Percentiles rank a stretch among this genome's conserved stretches.
These are phyloP conservation scores for Plebejus anna DNA, from an alignment of 2,888 invertebrate species.

Conservation along the genomic window DNA sequence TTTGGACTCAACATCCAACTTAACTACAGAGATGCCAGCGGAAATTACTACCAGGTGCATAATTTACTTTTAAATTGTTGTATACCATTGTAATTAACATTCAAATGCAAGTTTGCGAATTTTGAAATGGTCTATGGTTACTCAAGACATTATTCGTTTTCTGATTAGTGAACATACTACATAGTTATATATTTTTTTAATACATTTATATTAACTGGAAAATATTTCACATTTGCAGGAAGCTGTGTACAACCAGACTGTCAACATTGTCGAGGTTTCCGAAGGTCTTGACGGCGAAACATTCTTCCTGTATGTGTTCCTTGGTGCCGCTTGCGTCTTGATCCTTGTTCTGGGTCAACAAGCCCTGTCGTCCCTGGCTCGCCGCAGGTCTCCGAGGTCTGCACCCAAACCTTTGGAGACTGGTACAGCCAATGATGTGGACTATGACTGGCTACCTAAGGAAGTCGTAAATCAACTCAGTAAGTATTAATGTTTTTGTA, in stretches of 20 bases:
- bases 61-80: background rate
- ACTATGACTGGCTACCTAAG: slow-evolving; percentile 98
- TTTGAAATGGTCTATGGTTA: background rate
- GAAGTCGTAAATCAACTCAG: slow-evolving; percentile 91
- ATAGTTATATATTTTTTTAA: background rate
- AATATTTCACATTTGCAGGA: slow-evolving; percentile 75
- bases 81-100: background rate
- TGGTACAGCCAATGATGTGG: slow-evolving; percentile 95
- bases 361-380: slow-evolving; percentile 90
- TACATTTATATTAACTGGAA: background rate
- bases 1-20: slow-evolving; percentile 97
- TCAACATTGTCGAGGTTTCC: slow-evolving; percentile 96
- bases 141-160: background rate
- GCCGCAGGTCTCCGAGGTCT: slow-evolving; percentile 81
- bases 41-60: slow-evolving; percentile 79
- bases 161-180: background rate
- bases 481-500: slow-evolving; percentile 74
- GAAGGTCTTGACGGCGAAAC: slow-evolving; percentile 99
- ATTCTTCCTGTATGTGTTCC: slow-evolving; percentile 97
- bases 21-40: slow-evolving; percentile 90
- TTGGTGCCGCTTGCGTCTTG: slow-evolving; percentile 93
- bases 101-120: background rate
- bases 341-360: slow-evolving; percentile 94
- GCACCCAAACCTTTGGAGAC: slow-evolving; percentile 88
- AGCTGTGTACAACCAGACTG: slow-evolving; percentile 98